Conservation (phyloP, 1,140 invertebrate genomes). For the Leguminivora glycinivorella region DNA sequence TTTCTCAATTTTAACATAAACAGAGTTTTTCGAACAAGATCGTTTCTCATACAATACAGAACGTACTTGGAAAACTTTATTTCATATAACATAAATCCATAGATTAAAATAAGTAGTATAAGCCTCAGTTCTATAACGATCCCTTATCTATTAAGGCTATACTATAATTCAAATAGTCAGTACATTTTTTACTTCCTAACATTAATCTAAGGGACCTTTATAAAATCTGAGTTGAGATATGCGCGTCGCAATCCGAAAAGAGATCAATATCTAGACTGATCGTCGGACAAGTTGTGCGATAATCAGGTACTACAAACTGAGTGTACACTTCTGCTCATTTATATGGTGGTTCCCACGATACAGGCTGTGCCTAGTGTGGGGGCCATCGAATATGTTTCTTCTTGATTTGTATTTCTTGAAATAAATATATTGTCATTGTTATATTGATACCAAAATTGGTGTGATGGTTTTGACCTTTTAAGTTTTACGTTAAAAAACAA, state of each 20-base stretch:
- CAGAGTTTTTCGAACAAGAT: too few relatives aligned
- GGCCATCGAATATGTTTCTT: too few relatives aligned
- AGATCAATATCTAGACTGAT: conserved; percentile 13
- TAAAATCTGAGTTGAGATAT: background rate
- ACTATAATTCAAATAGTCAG: background rate
- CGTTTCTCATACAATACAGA: too few relatives aligned
- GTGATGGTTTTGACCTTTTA: too few relatives aligned
- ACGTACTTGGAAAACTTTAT: too few relatives aligned
- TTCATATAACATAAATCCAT: background rate
- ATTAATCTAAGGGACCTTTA: background rate
- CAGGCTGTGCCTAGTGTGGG: too few relatives aligned
- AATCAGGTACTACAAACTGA: conserved; percentile 22
- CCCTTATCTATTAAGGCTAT: background rate
- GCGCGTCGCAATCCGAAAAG: background rate
- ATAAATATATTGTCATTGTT: too few relatives aligned
- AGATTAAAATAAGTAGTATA: conserved; percentile 9
- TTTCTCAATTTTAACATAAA: too few relatives aligned
- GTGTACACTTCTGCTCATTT: background rate
- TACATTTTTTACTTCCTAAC: background rate
- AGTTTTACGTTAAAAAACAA: too few relatives aligned
- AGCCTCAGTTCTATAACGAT: background rate
- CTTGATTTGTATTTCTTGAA: too few relatives aligned
- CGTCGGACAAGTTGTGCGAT: conserved; percentile 12
- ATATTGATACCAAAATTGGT: too few relatives aligned
- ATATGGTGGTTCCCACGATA: background rate